Evolutionary conservation across 2,797 vertebrate genomes (phyloP), one percentile per base, ranked within the genome.

Genomic region (Macroramphosus scolopax): DNA sequence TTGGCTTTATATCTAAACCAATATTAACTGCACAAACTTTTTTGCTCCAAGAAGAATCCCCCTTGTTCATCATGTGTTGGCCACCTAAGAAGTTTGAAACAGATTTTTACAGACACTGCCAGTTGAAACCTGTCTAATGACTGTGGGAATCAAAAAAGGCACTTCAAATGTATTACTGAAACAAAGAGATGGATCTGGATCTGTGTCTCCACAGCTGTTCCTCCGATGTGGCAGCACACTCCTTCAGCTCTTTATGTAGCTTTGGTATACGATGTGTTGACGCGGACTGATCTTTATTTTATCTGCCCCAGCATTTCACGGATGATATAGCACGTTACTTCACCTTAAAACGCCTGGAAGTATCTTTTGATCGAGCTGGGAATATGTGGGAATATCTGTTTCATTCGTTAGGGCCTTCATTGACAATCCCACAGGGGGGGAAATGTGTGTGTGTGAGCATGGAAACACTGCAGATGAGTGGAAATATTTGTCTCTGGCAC

Each of bases 401-500:
- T 16, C 9, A 6, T 33, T 8, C 31, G 34, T 46, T 12, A 16
- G 22, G 6, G 10, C 13, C 15, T 16, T 32, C n/a, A 32, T 5
- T 2, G 7, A 46, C 14, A 13, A 31, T 31, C n/a, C 29, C 5
- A 22, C n/a, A n/a, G n/a, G 42, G 15, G 2, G 5, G 39, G 39
- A 26, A 24, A 13, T 28, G 17, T 30, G 22, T 17, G 13, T 34
- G 16, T 35, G 30, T 15, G 29, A 12, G 41, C 33, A n/a, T n/a
- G n/a, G n/a, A n/a, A 26, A 52, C 30, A 30, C 6, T 29, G 36
- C 15, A 25, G 49, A 24, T 16, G 12, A 45, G 25, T 40, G 35
- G 20, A 42, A 56, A 58, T 51, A 61, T 14, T 50, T 37, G 6
- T 26, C n/a, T 11, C 32, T 49, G 69, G 49, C 51, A 43, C 32